A percentile compares a stretch with the other conserved stretches of the same genome.
These are phyloP conservation scores for Micrasema longulum DNA, from an alignment of 1,140 invertebrate species.

Conservation along the genomic window DNA sequence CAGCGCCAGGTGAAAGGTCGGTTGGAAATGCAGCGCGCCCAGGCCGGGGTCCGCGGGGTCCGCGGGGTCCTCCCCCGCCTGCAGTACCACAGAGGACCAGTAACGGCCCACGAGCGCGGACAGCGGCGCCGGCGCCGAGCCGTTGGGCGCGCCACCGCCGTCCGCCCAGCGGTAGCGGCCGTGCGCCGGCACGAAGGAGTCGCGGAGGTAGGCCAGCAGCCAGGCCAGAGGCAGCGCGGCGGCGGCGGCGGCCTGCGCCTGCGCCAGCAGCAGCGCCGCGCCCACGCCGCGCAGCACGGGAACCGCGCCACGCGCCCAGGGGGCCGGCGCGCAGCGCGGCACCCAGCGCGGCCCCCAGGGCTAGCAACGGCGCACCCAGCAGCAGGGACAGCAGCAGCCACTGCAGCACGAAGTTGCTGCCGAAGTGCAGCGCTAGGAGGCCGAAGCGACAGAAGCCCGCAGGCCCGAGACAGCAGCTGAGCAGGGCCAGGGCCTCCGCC, in stretches of 20 bases:
- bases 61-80: slow-evolving; percentile 72
- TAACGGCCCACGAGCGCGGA: slow-evolving; percentile 85
- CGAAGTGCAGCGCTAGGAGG: slow-evolving; percentile 87
- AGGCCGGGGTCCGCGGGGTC: slow-evolving; percentile 59
- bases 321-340: slow-evolving; percentile 86
- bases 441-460: slow-evolving; percentile 92
- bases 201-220: slow-evolving; percentile 90
- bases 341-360: slow-evolving; percentile 86
- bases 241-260: slow-evolving; percentile 87
- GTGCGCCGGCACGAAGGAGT: slow-evolving; percentile 86
- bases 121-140: slow-evolving; percentile 75
- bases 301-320: slow-evolving; percentile 91
- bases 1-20: slow-evolving; percentile 89
- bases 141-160: slow-evolving; percentile 26
- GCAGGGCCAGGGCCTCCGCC: slow-evolving; percentile 83
- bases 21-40: slow-evolving; percentile 84
- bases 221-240: slow-evolving; percentile 88
- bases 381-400: slow-evolving; percentile 86
- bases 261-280: slow-evolving; percentile 81
- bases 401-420: slow-evolving; percentile 91
- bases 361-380: slow-evolving; percentile 88
- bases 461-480: slow-evolving; percentile 87
- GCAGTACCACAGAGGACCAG: slow-evolving; percentile 84
- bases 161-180: slow-evolving; percentile 84
- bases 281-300: slow-evolving; percentile 92